Percentiles rank a stretch among this genome's conserved stretches.
These are phyloP conservation scores for Orthosia gracilis DNA, from an alignment of 2,888 invertebrate species.

Conservation along the genomic window DNA sequence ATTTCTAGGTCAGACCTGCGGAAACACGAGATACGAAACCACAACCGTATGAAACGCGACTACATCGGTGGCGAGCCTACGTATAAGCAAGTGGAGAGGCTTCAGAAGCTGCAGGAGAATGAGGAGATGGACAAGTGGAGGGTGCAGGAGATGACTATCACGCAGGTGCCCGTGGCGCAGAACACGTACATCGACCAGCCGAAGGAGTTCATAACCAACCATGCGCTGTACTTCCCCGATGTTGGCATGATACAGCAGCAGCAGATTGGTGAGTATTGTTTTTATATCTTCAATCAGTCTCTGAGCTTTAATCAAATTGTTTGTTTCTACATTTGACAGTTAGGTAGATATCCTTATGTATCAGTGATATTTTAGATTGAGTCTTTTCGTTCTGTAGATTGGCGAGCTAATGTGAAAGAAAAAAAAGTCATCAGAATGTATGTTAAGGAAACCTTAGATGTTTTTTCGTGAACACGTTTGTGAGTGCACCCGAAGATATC, in stretches of 20 bases:
- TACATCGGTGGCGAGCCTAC: conserved; percentile 88
- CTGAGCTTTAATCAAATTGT: no score
- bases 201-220: conserved; percentile 78
- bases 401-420: no score
- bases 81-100: conserved; percentile 85
- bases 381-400: no score
- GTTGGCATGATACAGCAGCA: conserved; percentile 81
- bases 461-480: neutral
- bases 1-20: conserved; percentile 83
- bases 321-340: no score
- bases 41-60: conserved; percentile 87
- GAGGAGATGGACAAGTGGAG: conserved; percentile 71
- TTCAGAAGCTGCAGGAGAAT: conserved; percentile 80
- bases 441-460: neutral
- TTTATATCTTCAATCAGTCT: no score
- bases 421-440: neutral
- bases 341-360: no score
- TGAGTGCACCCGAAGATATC: no score
- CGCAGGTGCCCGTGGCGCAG: conserved; percentile 72
- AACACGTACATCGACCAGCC: conserved; percentile 80
- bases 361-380: no score
- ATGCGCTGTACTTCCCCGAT: conserved; percentile 83
- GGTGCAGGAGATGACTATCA: conserved; percentile 63
- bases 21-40: conserved; percentile 87
- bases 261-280: conserved; percentile 76